A percentile compares a stretch with the other conserved stretches of the same genome.
phyloP scores from a whole-genome alignment of 2,797 vertebrate species.

The Etheostoma nigrum region DNA sequence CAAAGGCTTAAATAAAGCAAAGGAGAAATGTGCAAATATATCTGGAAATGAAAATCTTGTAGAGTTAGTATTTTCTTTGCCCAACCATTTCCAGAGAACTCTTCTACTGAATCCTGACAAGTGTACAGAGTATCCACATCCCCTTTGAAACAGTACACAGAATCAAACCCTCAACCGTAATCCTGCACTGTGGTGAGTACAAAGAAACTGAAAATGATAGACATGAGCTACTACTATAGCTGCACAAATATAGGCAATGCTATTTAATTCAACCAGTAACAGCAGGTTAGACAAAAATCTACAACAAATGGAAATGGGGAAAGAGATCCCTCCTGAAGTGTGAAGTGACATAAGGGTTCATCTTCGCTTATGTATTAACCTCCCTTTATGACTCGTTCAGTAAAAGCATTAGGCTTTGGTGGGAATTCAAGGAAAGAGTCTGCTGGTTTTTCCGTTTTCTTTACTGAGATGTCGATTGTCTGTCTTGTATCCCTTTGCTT shows the following conservation, averaged over 20 bases:
- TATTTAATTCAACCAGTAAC: constrained; percentile 41
- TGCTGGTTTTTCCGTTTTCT: constrained; percentile 26
- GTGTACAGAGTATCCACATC: constrained; percentile 29
- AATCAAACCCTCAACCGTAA: constrained; percentile 30
- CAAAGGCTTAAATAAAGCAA: constrained; percentile 8
- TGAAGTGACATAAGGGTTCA: constrained; percentile 79
- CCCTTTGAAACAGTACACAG: constrained; percentile 15
- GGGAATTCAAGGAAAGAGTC: constrained; percentile 34
- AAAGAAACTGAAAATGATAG: constrained; percentile 31
- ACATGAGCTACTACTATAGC: constrained; percentile 23
- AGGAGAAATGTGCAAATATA: constrained; percentile 10
- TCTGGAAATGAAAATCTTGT: constrained; percentile 21
- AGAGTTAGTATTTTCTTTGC: constrained; percentile 61
- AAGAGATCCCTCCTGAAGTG: constrained; percentile 82
- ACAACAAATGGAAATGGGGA: constrained; percentile 79
- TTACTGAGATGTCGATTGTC: constrained; percentile 30
- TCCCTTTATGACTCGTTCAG: constrained; percentile 52
- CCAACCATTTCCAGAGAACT: constrained; percentile 35
- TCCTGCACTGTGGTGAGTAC: constrained; percentile 4
- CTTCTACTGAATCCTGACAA: constrained; percentile 34
- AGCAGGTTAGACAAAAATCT: constrained; percentile 36
- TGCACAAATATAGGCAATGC: constrained; percentile 30
- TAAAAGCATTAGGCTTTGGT: constrained; percentile 29
- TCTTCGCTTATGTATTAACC: constrained; percentile 62
- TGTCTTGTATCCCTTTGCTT: constrained; percentile 31